Percentiles rank a stretch among this genome's conserved stretches.
phyloP scores from a whole-genome alignment of 2,113 vertebrate species.

The Grammomys dolichurus region DNA sequence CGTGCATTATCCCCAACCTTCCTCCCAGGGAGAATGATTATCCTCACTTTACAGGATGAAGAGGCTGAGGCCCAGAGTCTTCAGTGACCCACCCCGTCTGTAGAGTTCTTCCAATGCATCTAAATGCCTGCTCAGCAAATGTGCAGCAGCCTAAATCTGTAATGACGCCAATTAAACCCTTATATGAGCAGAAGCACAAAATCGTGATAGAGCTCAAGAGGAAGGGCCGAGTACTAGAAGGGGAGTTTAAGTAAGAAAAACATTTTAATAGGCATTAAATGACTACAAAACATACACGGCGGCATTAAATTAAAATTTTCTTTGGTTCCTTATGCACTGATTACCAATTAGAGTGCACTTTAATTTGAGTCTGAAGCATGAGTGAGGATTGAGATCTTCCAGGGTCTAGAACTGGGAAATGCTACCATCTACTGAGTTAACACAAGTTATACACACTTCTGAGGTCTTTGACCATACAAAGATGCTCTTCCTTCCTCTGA shows the following conservation, averaged over 20 bases:
- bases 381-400: constrained; percentile 41
- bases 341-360: constrained; percentile 63
- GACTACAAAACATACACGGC: constrained; percentile 64
- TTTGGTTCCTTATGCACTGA: not conserved
- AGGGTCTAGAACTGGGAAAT: constrained; percentile 67
- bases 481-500: constrained; percentile 28
- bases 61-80: constrained; percentile 38
- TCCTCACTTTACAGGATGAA: constrained; percentile 48
- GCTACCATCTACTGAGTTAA: constrained; percentile 60
- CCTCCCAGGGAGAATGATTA: constrained; percentile 38
- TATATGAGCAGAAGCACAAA: constrained; percentile 63
- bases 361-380: constrained; percentile 71
- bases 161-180: constrained; percentile 73
- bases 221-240: constrained; percentile 57
- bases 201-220: constrained; percentile 69
- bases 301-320: constrained; percentile 60
- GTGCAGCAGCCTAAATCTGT: constrained; percentile 53
- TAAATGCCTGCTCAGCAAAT: constrained; percentile 61
- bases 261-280: constrained; percentile 56
- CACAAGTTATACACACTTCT: constrained; percentile 58
- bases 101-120: constrained; percentile 25
- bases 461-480: constrained; percentile 26
- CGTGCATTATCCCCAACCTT: not conserved
- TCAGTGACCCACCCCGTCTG: constrained; percentile 16
- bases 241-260: constrained; percentile 69